A percentile compares a stretch with the other conserved stretches of the same genome.
These are phyloP conservation scores for Ahaetulla prasina DNA, from an alignment of 2,113 vertebrate species.

Conservation along the genomic window DNA sequence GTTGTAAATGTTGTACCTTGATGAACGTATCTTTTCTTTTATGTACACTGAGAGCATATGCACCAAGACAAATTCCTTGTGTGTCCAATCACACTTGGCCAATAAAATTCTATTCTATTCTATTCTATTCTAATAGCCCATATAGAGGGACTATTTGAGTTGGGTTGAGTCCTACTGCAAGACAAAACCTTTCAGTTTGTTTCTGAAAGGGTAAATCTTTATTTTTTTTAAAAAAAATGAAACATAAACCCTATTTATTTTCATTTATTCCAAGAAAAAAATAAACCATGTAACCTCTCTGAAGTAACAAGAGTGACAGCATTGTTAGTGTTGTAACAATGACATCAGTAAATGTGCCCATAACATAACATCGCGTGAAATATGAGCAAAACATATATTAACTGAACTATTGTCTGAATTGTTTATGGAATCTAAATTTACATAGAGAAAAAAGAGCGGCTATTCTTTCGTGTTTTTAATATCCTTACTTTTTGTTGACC, in stretches of 20 bases:
- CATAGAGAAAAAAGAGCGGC: constrained; percentile 1
- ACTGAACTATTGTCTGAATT: background rate
- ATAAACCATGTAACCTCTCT: background rate
- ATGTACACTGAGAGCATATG: no score
- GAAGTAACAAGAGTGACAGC: background rate
- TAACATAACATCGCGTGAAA: background rate
- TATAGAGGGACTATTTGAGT: background rate
- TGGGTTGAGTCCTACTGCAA: background rate
- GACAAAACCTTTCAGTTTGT: background rate
- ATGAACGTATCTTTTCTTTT: no score
- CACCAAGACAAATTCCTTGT: no score
- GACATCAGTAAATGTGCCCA: background rate
- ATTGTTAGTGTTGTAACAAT: background rate
- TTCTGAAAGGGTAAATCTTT: background rate
- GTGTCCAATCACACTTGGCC: no score
- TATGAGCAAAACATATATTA: background rate
- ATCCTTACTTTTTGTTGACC: background rate
- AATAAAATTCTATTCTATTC: no score
- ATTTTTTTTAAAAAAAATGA: background rate
- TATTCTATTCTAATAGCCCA: no score
- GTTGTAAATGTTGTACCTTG: no score
- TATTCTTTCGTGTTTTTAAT: background rate
- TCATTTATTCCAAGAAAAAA: background rate
- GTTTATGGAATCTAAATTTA: constrained; percentile 12
- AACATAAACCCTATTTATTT: background rate